Percentiles rank a stretch among this genome's conserved stretches.
Conservation (phyloP, 2,888 invertebrate species). For the Pristionchus arcanus region DNA sequence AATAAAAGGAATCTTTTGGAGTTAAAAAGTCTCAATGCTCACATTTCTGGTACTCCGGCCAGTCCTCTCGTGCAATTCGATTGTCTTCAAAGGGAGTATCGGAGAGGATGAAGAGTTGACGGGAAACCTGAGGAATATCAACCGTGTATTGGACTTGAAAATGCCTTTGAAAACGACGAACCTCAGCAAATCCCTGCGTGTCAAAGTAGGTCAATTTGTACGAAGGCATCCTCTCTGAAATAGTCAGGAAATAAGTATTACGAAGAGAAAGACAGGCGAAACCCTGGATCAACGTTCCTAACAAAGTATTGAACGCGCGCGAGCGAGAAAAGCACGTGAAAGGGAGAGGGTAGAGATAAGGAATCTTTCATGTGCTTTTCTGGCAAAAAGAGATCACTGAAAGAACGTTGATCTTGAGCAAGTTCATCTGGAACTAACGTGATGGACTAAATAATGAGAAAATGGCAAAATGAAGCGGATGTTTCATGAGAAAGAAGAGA, state of each 20-base stretch:
- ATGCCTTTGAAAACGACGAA: background rate
- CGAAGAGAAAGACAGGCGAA: background rate
- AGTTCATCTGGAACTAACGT: too few relatives aligned
- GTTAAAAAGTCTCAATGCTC: background rate
- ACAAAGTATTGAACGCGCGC: background rate
- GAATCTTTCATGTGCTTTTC: too few relatives aligned
- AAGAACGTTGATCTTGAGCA: too few relatives aligned
- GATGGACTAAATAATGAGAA: background rate
- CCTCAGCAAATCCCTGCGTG: slow-evolving; percentile 17
- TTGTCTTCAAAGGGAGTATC: slow-evolving; percentile 40
- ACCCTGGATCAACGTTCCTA: background rate
- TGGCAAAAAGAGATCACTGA: too few relatives aligned
- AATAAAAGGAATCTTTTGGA: background rate
- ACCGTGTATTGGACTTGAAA: background rate
- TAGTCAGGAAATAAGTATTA: background rate
- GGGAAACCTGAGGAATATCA: background rate
- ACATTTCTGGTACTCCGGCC: slow-evolving; percentile 41
- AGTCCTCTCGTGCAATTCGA: slow-evolving; percentile 8
- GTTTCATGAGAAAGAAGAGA: background rate
- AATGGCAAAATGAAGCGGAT: background rate
- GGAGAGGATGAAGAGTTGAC: slow-evolving; percentile 21
- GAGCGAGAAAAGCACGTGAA: background rate
- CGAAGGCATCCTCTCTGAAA: background rate
- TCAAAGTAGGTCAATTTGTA: slow-evolving; percentile 35
- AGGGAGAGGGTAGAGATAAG: background rate